A percentile compares a stretch with the other conserved stretches of the same genome.
phyloP scores from a whole-genome alignment of 2,888 invertebrate genomes.

The Cataglyphis rosenhaueri region DNA sequence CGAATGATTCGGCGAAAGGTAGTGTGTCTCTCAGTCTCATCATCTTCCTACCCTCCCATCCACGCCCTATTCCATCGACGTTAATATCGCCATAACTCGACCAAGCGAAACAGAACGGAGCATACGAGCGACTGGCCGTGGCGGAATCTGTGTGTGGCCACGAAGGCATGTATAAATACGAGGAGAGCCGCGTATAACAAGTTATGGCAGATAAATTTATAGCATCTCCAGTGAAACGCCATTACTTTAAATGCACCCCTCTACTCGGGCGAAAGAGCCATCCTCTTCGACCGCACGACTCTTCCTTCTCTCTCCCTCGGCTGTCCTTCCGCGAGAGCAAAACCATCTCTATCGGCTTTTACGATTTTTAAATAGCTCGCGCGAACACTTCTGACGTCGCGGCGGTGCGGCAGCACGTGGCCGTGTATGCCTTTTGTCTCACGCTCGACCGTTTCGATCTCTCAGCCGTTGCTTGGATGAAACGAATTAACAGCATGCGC shows the following conservation, averaged over 20 bases:
- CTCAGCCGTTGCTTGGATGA: conserved; percentile 32
- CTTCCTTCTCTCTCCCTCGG: conserved; percentile 58
- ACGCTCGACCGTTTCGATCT: conserved; percentile 42
- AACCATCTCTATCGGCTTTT: conserved; percentile 81
- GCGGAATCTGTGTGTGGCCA: conserved; percentile 81
- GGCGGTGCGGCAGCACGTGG: conserved; percentile 57
- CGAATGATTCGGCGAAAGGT: conserved; percentile 59
- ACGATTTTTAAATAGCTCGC: conserved; percentile 84
- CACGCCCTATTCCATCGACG: conserved; percentile 67
- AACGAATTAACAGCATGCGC: conserved; percentile 42
- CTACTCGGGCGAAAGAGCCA: conserved; percentile 62
- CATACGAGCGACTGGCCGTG: conserved; percentile 58
- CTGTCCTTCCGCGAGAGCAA: conserved; percentile 53
- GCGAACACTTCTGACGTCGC: conserved; percentile 68
- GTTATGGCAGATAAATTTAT: conserved; percentile 86
- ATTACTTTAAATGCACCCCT: conserved; percentile 82
- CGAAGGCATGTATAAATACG: conserved; percentile 85
- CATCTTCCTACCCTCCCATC: conserved; percentile 57
- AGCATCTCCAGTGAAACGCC: conserved; percentile 86
- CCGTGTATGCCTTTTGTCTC: conserved; percentile 62
- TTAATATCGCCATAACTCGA: conserved; percentile 67
- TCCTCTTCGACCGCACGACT: conserved; percentile 68
- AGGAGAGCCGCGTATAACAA: conserved; percentile 85
- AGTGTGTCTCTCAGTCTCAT: conserved; percentile 53
- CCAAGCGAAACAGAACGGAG: conserved; percentile 66